A percentile compares a stretch with the other conserved stretches of the same genome.
Conservation (phyloP, 2,888 invertebrate species). For the Morpho helenor region DNA sequence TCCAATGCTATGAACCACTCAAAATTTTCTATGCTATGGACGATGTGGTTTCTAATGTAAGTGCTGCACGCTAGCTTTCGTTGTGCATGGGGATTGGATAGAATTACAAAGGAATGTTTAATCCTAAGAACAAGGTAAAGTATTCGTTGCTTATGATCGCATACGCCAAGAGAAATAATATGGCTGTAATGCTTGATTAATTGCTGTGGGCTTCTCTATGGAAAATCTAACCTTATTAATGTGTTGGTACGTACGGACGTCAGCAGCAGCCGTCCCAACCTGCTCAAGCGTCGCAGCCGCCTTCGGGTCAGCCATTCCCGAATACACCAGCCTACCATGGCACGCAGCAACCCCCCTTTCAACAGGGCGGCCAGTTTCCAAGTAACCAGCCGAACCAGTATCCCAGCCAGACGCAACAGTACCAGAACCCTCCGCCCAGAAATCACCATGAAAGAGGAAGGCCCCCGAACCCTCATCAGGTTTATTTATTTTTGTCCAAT, state of each 20-base stretch:
- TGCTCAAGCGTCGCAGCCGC: slow-evolving; percentile 76
- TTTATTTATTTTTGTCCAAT: slow-evolving; percentile 30
- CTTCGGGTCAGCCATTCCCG: slow-evolving; percentile 73
- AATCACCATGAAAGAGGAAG: slow-evolving; percentile 76
- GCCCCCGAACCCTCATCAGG: slow-evolving; percentile 74
- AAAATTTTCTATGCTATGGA: slow-evolving; percentile 40
- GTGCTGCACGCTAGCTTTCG: slow-evolving; percentile 78
- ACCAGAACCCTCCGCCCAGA: slow-evolving; percentile 71
- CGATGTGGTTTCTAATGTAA: slow-evolving; percentile 69
- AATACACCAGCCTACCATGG: slow-evolving; percentile 77
- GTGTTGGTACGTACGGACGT: slow-evolving; percentile 80
- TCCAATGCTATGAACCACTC: slow-evolving; percentile 14
- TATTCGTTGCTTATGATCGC: slow-evolving; percentile 70
- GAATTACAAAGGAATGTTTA: slow-evolving; percentile 71
- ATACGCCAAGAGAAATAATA: slow-evolving; percentile 52
- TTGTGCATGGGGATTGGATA: slow-evolving; percentile 77
- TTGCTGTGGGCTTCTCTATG: slow-evolving; percentile 75
- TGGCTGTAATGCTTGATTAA: slow-evolving; percentile 71
- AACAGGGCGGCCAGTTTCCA: slow-evolving; percentile 72
- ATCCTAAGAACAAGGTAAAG: slow-evolving; percentile 66
- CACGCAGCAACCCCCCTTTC: slow-evolving; percentile 77
- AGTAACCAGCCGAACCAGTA: slow-evolving; percentile 64
- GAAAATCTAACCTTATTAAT: slow-evolving; percentile 80
- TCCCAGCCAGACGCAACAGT: slow-evolving; percentile 62
- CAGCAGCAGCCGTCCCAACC: slow-evolving; percentile 79